Conservation (phyloP, 2,797 vertebrate species). For the Pseudomugil gertrudae region DNA sequence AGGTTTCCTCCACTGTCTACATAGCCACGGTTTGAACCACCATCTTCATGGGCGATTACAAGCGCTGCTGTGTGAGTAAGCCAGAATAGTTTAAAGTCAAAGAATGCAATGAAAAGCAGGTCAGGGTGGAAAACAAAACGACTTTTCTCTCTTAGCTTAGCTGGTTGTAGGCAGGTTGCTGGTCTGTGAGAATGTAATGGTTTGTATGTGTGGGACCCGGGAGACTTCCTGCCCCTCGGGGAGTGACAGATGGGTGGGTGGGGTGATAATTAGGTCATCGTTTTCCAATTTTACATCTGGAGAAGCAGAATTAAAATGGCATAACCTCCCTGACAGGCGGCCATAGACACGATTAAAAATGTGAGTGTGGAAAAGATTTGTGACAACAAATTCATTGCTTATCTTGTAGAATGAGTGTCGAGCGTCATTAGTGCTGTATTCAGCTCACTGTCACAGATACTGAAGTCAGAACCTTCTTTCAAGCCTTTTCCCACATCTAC, state of each 20-base stretch:
- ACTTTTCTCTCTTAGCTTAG: constrained; percentile 18
- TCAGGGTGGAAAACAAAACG: constrained; percentile 53
- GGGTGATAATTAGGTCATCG: constrained; percentile 22
- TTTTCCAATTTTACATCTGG: constrained; percentile 12
- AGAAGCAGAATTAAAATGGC: constrained; percentile 17
- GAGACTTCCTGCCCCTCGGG: constrained; percentile 21
- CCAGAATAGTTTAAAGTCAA: constrained; percentile 49
- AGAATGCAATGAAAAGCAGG: constrained; percentile 43
- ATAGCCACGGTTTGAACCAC: constrained; percentile 18
- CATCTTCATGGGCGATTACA: constrained; percentile 36
- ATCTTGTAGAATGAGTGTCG: constrained; percentile 15
- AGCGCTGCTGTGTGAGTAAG: constrained; percentile 45
- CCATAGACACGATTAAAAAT: constrained; percentile 8
- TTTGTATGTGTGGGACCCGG: constrained; percentile 13
- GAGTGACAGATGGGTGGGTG: not conserved
- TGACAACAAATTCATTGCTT: constrained; percentile 5
- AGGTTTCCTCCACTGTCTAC: constrained; percentile 23
- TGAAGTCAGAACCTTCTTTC: constrained; percentile 51
- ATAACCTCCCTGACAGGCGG: not conserved
- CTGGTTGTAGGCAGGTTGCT: constrained; percentile 40
- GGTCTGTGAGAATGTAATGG: constrained; percentile 34
- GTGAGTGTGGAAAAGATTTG: not conserved
- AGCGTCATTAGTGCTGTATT: constrained; percentile 32
- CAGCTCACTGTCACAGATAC: constrained; percentile 39
- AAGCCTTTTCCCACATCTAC: constrained; percentile 57